phyloP scores from a whole-genome alignment of 2,113 vertebrate species.

The Eurystomus gularis region DNA sequence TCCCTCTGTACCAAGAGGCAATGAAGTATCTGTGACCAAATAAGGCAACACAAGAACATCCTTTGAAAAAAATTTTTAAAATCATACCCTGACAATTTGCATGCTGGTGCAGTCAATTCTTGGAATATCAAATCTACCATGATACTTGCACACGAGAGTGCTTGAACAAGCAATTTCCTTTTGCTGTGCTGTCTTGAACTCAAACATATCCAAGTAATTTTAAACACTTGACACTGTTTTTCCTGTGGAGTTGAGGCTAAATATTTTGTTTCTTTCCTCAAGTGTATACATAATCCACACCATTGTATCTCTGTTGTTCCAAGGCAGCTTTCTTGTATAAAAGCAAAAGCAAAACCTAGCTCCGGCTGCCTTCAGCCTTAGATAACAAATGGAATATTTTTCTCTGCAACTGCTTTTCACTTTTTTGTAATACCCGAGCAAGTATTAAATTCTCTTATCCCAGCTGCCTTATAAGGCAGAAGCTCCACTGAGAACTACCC shows the following conservation, averaged over 20 bases:
- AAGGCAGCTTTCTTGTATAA: background rate
- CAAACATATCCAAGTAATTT: background rate
- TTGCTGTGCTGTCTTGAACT: background rate
- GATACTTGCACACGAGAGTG: background rate
- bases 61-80: background rate
- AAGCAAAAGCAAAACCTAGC: background rate
- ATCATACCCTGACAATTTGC: constrained; percentile 9
- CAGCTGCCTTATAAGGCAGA: background rate
- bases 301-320: background rate
- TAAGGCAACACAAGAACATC: background rate
- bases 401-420: background rate
- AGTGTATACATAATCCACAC: background rate
- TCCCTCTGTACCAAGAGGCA: background rate
- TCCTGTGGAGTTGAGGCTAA: constrained; percentile 5
- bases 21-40: constrained; percentile 30
- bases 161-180: constrained; percentile 24
- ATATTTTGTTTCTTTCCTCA: constrained; percentile 15
- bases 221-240: background rate
- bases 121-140: background rate
- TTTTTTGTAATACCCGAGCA: background rate
- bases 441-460: background rate
- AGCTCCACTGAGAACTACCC: background rate
- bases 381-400: background rate
- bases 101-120: background rate
- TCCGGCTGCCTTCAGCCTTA: background rate